Conservation (phyloP, 2,797 vertebrate genomes). For the Leucoraja ocellata region DNA sequence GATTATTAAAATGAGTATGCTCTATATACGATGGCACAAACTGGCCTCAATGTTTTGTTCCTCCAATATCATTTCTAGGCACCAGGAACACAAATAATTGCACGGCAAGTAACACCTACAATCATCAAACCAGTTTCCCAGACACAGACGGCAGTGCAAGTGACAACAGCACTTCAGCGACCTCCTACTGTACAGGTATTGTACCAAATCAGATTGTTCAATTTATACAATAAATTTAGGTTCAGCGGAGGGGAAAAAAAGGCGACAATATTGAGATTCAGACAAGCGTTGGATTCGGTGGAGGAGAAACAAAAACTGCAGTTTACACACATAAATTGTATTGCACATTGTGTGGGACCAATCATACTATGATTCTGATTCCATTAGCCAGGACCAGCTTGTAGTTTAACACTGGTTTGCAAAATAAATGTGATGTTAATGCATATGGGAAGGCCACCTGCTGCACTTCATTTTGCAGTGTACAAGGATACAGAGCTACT, state of each 20-base stretch:
- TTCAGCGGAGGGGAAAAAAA: not conserved
- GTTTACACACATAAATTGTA: not conserved
- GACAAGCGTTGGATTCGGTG: not conserved
- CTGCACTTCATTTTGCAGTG: not conserved
- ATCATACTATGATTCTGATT: not conserved
- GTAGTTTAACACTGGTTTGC: not conserved
- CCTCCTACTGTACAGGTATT: slow-evolving; percentile 79
- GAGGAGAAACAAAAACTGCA: not conserved
- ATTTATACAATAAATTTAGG: not conserved
- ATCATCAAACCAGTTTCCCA: slow-evolving; percentile 84
- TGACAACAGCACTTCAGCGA: slow-evolving; percentile 79
- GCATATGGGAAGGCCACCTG: not conserved
- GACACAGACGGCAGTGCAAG: slow-evolving; percentile 69
- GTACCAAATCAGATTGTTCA: slow-evolving; percentile 39
- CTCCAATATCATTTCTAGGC: slow-evolving; percentile 56
- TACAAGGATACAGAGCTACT: not conserved
- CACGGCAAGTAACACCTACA: slow-evolving; percentile 77
- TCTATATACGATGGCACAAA: not conserved
- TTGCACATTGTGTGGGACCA: not conserved
- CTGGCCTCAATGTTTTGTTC: not conserved
- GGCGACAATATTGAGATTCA: not conserved
- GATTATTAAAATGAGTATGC: not conserved
- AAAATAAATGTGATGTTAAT: not conserved
- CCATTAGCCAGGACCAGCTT: not conserved
- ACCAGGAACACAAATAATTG: slow-evolving; percentile 75